Base-by-base conservation (phyloP, 2,113 vertebrate species). In the Elephas maximus region DNA sequence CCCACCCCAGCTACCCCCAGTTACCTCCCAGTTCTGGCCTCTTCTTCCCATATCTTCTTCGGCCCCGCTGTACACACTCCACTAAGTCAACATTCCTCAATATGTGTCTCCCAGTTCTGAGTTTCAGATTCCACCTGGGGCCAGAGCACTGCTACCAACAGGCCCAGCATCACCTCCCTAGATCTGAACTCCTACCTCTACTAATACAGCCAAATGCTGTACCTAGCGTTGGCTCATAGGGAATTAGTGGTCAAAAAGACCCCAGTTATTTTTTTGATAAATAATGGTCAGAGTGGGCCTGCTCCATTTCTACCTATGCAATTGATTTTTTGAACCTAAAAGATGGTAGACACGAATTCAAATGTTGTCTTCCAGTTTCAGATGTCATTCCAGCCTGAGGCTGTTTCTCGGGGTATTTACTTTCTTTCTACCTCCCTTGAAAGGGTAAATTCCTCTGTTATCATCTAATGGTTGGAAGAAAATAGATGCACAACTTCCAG, bases 181-280 rank as follows among this genome's bases (percentile, higher is more conserved):
- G 30, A 44, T 51, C 71, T 90, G 73, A 33, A 94, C 30, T 81
- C 80, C 95, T 84, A 24, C 63, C 37, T 80, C 80, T 87, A 23
- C n/a, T 15, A 67, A 65, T 11, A 65, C 8, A 71, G 60, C 63
- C 93, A 37, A 45, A 63, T 37, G 48, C 20, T 51, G 41, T 21
- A 73, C 41, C 37, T 37, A 37, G 37, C 37, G 37, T 37, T 37
- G 37, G 37, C 37, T 37, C 37, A 37, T 37, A 37, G 37, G 37
- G 37, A 37, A 37, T 37, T 37, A 37, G 37, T 37, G 37, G 37
- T 37, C 37, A 37, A 37, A 37, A 37, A 37, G 37, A 37, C 37
- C 37, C 37, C 37, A 37, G 37, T 37, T 37, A 37, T 37, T 37
- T 37, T 37, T 37, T 37, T 37, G 37, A 37, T 37, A 37, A 37